These are phyloP conservation scores for Galago senegalensis DNA, from an alignment of 2,797 vertebrate species.

Conservation along the genomic window DNA sequence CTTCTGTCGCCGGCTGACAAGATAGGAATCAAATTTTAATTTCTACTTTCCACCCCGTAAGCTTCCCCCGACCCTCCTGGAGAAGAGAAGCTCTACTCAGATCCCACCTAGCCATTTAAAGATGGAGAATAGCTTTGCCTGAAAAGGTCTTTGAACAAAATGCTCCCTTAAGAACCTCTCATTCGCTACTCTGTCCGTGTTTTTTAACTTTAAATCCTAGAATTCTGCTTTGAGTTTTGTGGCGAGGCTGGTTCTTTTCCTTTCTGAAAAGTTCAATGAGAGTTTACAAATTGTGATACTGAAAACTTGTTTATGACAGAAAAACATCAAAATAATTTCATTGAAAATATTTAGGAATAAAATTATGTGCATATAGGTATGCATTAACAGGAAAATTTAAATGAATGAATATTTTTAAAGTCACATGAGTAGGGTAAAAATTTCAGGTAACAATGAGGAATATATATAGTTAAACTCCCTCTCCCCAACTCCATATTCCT, in stretches of 20 bases:
- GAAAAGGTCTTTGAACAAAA: slow-evolving; percentile 37
- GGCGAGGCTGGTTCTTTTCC: not conserved
- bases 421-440: not conserved
- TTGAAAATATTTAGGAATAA: slow-evolving; percentile 36
- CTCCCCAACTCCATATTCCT: not conserved
- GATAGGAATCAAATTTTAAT: slow-evolving; percentile 18
- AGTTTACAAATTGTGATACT: not conserved
- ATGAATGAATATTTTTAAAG: not conserved
- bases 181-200: not conserved
- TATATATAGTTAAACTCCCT: not conserved
- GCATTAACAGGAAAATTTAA: slow-evolving; percentile 31
- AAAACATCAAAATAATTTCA: not conserved
- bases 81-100: not conserved
- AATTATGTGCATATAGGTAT: not conserved
- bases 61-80: not conserved
- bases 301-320: slow-evolving; percentile 25
- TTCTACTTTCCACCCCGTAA: not conserved
- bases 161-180: not conserved
- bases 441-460: not conserved
- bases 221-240: slow-evolving; percentile 56
- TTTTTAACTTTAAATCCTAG: slow-evolving; percentile 11
- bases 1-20: not conserved
- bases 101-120: not conserved
- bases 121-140: not conserved
- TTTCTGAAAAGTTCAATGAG: slow-evolving; percentile 13